phyloP scores from a whole-genome alignment of 2,797 vertebrate genomes.

The Graptemys geographica region DNA sequence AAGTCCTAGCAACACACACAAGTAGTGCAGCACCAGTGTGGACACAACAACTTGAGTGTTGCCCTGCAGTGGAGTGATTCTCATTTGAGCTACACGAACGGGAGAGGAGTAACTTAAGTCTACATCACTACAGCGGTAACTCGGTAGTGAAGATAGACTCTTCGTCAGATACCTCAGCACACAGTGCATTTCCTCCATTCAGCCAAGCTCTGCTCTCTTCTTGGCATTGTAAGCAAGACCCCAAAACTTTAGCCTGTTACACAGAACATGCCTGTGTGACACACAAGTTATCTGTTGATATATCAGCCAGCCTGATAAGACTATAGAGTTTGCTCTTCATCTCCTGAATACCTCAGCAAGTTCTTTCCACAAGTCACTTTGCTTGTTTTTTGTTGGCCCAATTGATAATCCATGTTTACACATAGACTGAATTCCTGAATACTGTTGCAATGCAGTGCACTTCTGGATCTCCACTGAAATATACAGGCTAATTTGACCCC shows the following conservation, averaged over 20 bases:
- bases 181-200: neutral
- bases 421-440: neutral
- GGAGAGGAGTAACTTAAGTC: neutral
- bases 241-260: neutral
- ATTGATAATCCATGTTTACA: neutral
- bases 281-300: neutral
- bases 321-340: neutral
- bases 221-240: neutral
- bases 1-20: neutral
- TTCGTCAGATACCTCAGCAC: neutral
- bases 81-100: neutral
- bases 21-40: neutral
- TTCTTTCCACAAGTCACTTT: neutral
- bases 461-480: neutral
- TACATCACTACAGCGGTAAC: neutral
- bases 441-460: neutral
- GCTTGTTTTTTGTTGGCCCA: neutral
- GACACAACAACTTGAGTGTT: neutral
- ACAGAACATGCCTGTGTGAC: neutral
- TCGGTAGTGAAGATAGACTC: neutral
- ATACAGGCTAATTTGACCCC: neutral
- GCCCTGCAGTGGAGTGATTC: neutral
- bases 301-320: neutral
- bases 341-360: neutral
- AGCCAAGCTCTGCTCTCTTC: neutral